Percentiles rank a stretch among this genome's conserved stretches.
Conservation (phyloP, 2,113 vertebrate species). For the Scomber japonicus region DNA sequence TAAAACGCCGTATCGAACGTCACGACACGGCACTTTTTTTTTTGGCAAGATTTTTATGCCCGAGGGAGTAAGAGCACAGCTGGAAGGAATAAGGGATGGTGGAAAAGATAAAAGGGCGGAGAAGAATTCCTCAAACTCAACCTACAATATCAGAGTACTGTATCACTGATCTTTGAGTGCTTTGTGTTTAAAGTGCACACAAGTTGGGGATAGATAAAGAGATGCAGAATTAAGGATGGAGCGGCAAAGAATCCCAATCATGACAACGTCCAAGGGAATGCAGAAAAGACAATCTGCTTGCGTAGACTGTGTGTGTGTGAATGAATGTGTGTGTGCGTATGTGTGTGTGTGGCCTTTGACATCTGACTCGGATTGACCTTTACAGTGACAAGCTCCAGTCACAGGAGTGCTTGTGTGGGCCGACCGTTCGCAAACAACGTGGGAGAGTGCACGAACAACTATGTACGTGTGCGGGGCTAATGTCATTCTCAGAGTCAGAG, state of each 20-base stretch:
- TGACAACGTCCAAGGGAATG: constrained; percentile 38
- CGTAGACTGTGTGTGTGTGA: constrained; percentile 28
- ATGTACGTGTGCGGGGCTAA: constrained; percentile 33
- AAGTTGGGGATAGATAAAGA: not conserved
- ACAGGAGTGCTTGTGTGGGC: constrained; percentile 61
- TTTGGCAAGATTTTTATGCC: constrained; percentile 13
- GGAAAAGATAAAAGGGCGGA: constrained; percentile 8
- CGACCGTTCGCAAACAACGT: constrained; percentile 63
- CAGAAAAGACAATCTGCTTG: constrained; percentile 44
- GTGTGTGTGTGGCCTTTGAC: constrained; percentile 63
- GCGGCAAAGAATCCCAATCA: constrained; percentile 28
- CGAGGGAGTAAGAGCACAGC: constrained; percentile 37
- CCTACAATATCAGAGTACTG: constrained; percentile 11
- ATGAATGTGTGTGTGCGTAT: not conserved
- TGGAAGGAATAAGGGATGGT: constrained; percentile 23
- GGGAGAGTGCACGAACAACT: constrained; percentile 26
- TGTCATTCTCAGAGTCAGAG: constrained; percentile 25
- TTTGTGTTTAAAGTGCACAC: constrained; percentile 4
- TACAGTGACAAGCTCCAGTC: constrained; percentile 44
- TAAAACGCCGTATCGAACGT: not conserved
- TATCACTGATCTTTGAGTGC: constrained; percentile 19
- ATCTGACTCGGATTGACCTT: constrained; percentile 61
- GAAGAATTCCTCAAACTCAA: constrained; percentile 18
- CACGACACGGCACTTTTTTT: constrained; percentile 36
- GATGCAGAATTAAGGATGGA: constrained; percentile 11